phyloP scores from a whole-genome alignment of 2,113 vertebrate genomes.

The Alosa alosa region DNA sequence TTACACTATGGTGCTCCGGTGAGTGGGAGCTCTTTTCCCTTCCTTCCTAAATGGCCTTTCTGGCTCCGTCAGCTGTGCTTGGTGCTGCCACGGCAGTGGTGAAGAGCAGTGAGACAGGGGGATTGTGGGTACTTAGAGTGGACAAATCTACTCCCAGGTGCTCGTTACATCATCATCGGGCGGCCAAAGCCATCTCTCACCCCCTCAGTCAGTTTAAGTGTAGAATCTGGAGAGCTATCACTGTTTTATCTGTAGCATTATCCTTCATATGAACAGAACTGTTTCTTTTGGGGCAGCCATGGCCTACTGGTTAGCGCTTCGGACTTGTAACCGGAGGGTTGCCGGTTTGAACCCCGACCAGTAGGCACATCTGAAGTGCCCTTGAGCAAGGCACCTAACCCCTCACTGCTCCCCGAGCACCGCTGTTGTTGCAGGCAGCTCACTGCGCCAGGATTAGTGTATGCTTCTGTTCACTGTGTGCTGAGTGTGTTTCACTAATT shows the following conservation, averaged over 20 bases:
- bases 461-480: too few relatives aligned
- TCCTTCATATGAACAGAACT: not conserved
- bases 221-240: not conserved
- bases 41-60: not conserved
- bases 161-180: not conserved
- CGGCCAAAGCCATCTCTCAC: not conserved
- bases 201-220: not conserved
- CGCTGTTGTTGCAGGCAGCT: too few relatives aligned
- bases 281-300: not conserved
- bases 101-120: not conserved
- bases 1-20: constrained; percentile 46
- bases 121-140: not conserved
- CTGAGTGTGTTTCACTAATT: too few relatives aligned
- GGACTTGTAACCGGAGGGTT: too few relatives aligned
- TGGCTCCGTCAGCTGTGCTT: not conserved
- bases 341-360: too few relatives aligned
- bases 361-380: too few relatives aligned
- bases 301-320: too few relatives aligned
- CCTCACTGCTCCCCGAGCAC: too few relatives aligned
- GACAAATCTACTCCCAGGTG: not conserved
- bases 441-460: too few relatives aligned
- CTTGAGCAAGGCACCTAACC: too few relatives aligned
- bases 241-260: too few relatives aligned
- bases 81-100: not conserved
- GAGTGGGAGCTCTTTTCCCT: not conserved